phyloP scores from a whole-genome alignment of 2,797 vertebrate species.

The Scleropages formosus region DNA sequence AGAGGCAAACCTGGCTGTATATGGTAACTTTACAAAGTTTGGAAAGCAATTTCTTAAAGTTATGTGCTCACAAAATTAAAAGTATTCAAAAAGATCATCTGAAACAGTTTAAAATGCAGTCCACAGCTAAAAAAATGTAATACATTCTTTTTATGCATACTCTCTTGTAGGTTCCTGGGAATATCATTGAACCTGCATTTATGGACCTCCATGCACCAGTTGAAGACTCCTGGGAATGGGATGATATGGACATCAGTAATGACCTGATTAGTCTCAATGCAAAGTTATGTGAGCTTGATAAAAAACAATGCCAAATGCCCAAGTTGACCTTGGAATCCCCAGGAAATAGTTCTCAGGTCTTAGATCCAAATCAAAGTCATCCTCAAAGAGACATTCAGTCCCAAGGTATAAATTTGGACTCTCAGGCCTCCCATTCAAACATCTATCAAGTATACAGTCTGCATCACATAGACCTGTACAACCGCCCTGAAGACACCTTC shows the following conservation, averaged over 20 bases:
- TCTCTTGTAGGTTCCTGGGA: constrained; percentile 74
- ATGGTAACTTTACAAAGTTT: constrained; percentile 5
- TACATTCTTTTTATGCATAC: not conserved
- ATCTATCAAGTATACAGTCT: constrained; percentile 89
- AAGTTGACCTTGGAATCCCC: constrained; percentile 49
- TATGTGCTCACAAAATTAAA: constrained; percentile 19
- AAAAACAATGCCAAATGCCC: constrained; percentile 54
- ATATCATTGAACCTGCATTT: constrained; percentile 81
- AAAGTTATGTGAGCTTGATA: constrained; percentile 66
- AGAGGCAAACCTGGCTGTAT: constrained; percentile 27
- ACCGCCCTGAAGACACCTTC: constrained; percentile 64
- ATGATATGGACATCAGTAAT: constrained; percentile 90
- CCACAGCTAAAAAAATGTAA: not conserved
- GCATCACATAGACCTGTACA: constrained; percentile 77
- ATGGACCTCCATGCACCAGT: constrained; percentile 74
- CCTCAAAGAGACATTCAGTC: constrained; percentile 44
- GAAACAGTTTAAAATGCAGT: not conserved
- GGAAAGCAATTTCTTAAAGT: constrained; percentile 16
- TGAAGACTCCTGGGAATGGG: constrained; percentile 96
- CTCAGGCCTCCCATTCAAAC: constrained; percentile 55
- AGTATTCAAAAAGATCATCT: constrained; percentile 17
- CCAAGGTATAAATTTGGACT: constrained; percentile 26
- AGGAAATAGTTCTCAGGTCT: constrained; percentile 43
- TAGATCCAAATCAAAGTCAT: constrained; percentile 51
- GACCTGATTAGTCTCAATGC: constrained; percentile 75